phyloP scores from a whole-genome alignment of 2,113 vertebrate species.

The Ondatra zibethicus region DNA sequence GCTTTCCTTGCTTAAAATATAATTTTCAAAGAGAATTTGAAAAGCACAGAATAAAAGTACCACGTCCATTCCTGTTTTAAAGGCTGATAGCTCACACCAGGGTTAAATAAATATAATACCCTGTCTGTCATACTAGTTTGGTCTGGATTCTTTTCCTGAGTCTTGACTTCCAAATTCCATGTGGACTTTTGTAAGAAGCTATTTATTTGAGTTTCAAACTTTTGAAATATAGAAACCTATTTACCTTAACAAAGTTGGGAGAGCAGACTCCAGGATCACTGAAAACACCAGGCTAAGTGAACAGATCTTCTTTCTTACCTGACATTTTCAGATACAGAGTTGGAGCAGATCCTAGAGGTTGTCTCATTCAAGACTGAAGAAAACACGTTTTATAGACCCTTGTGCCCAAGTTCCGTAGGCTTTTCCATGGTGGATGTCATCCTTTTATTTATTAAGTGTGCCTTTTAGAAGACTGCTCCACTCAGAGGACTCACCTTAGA shows the following conservation, averaged over 20 bases:
- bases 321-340: background rate
- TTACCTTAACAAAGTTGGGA: background rate
- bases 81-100: background rate
- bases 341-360: constrained; percentile 12
- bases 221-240: constrained; percentile 38
- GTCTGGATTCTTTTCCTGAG: background rate
- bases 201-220: constrained; percentile 31
- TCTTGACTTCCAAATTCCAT: background rate
- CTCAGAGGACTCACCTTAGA: background rate
- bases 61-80: background rate
- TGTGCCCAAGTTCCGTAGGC: background rate
- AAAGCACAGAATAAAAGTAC: background rate
- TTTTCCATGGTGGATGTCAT: background rate
- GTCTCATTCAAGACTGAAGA: background rate
- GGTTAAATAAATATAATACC: constrained; percentile 7
- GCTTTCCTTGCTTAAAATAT: constrained; percentile 16
- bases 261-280: background rate
- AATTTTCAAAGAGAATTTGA: constrained; percentile 37
- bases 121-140: background rate
- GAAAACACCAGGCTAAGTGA: background rate
- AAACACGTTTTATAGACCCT: background rate
- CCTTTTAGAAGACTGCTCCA: constrained; percentile 14
- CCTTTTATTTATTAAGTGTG: background rate
- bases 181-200: constrained; percentile 28
- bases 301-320: background rate